Base-by-base conservation (phyloP, 1,140 invertebrate species). In the Geopemphigus sp. region DNA sequence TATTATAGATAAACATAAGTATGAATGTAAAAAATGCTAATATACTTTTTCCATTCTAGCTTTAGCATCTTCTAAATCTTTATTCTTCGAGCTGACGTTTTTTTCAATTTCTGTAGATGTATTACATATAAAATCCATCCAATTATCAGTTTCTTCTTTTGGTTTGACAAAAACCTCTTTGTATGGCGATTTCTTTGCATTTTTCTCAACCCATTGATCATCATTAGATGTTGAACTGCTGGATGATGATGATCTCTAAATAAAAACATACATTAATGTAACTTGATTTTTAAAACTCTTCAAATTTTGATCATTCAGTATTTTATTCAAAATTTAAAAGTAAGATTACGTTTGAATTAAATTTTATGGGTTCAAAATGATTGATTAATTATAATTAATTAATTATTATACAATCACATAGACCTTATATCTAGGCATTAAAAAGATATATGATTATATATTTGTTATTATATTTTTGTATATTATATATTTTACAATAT, bases 141-240 rank as follows among this genome's bases (percentile, higher is more conserved):
- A 81, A 29, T 76, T 73, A 64, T 81, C 80, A 32, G 53, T 6
- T 64, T 76, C 56, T 14, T 54, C 50, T 39, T 50, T 64, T 10
- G 72, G 19, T 70, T 26, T n/a, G 15, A 3, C 5, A 39, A n/a
- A 26, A 53, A 47, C 1, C 17, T 50, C 39, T 53, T 22, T 54
- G 19, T 22, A 10, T 12, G 8, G 15, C 19, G 17, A 26, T n/a
- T 17, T 81, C 53, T 12, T 24, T 10, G 26, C 47, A 56, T 59
- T 39, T 39, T 76, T 81, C 17, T 81, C 81, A n/a, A 81, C 50
- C 81, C 81, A 81, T 66, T 81, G 45, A 45, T 76, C 45, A 54
- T 80, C 50, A n/a, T 32, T 59, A 12, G 74, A 76, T 45, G 29
- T 26, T 12, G 66, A 72, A 54, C 68, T 72, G 53, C 50, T 72